Evolutionary conservation across 92 coral and sea anemone genomes (phyloP), one percentile per base, ranked within the genome.

Genomic region (Epizoanthus fatuus): DNA sequence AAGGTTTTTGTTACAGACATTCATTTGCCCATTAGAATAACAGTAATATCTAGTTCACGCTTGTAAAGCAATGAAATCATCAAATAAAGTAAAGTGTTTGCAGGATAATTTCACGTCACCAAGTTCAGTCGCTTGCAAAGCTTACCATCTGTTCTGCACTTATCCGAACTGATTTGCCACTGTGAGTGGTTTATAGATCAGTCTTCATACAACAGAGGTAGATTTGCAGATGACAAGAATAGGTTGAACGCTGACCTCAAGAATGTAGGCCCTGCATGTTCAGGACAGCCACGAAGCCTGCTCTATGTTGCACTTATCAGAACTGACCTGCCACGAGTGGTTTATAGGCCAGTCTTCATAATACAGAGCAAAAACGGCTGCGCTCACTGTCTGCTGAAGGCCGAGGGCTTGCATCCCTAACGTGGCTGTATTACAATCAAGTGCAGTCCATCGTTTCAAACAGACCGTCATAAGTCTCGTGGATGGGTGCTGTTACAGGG

Each of bases 221-320:
- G 6, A 20, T 29, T 52, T 74, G 79, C 79, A 12, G 11, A 22
- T 32, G 20, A 54, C 42, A 5, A 14, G 29, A 70, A 45, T 16
- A 44, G 29, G 45, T 32, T 39, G 16, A 32, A 3, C 54, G 12
- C 57, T 17, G n/a, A 37, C 37, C 32, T 70, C 37, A 38, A 15
- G 51, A 40, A 3, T 15, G 16, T 6, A 7, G 53, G 53, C 53
- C 53, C 14, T 49, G 55, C 75, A 4, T 60, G 74, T 67, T 85
- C 87, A 71, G 13, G 63, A 37, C 49, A 29, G 25, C 55, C 19
- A 14, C 75, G 64, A 68, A 11, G 32, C 62, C 35, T 78, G 76
- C 44, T 84, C 83, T 58, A 54, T 74, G 79, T 91, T 91, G 90
- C 91, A 93, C 93, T 55, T 74, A 89, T 93, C 97, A 69, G 91